These are phyloP conservation scores for Acrossocheilus wenchowensis DNA, from an alignment of 2,797 vertebrate species.

Conservation along the genomic window DNA sequence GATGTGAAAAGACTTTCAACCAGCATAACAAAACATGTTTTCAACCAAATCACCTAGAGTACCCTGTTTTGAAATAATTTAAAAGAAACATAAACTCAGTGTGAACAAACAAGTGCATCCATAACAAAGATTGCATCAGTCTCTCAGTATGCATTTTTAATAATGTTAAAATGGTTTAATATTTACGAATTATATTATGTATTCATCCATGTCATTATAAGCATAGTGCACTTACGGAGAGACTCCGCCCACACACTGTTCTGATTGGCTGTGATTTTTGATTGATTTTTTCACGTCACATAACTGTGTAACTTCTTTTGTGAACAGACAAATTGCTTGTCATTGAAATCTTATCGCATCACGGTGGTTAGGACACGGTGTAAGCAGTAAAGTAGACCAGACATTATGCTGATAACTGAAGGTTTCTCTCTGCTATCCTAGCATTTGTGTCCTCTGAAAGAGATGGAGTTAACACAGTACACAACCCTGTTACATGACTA, in stretches of 20 bases:
- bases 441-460: conserved; percentile 14
- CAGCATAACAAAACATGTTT: no score
- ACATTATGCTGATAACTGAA: neutral
- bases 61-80: neutral
- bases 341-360: neutral
- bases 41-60: neutral
- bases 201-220: neutral
- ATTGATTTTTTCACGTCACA: neutral
- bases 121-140: neutral
- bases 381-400: neutral
- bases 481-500: conserved; percentile 28
- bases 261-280: neutral
- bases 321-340: neutral
- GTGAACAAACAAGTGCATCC: neutral
- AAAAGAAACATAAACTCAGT: neutral
- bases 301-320: neutral
- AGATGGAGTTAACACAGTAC: neutral
- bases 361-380: neutral
- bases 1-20: no score
- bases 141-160: neutral
- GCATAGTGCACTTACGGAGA: neutral
- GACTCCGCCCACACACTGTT: neutral
- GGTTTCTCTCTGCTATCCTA: neutral
- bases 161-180: neutral
- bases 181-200: neutral